Percentiles rank a stretch among this genome's conserved stretches.
phyloP scores from a whole-genome alignment of 2,113 vertebrate genomes.

The Hippolais icterina region DNA sequence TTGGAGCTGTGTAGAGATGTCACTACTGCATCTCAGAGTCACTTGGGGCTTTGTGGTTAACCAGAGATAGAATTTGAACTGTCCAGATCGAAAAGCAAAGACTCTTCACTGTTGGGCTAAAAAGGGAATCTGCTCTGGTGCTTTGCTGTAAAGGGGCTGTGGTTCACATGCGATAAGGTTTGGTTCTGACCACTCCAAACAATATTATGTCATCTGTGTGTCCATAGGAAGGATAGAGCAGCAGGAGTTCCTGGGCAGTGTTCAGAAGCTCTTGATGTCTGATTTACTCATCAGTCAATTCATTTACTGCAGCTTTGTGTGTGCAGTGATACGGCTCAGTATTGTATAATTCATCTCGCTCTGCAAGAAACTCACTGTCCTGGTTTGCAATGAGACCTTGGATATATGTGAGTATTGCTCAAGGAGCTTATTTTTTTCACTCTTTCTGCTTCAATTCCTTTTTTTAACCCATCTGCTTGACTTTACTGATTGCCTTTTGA shows the following conservation, averaged over 20 bases:
- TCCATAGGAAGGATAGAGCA: neutral
- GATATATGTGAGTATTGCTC: neutral
- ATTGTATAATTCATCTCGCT: neutral
- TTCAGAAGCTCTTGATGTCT: neutral
- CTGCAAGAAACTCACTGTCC: neutral
- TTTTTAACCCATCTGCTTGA: neutral
- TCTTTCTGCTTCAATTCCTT: neutral
- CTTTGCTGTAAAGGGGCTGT: neutral
- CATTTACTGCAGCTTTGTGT: neutral
- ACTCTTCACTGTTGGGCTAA: neutral
- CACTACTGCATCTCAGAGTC: neutral
- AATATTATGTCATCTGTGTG: neutral
- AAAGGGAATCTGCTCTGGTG: neutral
- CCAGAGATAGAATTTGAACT: neutral
- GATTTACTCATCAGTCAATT: neutral
- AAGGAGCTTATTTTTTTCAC: neutral
- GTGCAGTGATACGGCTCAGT: neutral
- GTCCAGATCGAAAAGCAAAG: neutral
- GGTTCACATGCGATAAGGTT: neutral
- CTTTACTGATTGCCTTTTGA: neutral
- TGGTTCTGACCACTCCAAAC: neutral
- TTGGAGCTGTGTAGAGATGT: conserved; percentile 15
- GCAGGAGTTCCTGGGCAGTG: neutral
- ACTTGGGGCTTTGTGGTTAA: conserved; percentile 50
- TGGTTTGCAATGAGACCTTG: neutral